A percentile compares a stretch with the other conserved stretches of the same genome.
phyloP scores from a whole-genome alignment of 2,113 vertebrate species.

The Sisor rabdophorus region DNA sequence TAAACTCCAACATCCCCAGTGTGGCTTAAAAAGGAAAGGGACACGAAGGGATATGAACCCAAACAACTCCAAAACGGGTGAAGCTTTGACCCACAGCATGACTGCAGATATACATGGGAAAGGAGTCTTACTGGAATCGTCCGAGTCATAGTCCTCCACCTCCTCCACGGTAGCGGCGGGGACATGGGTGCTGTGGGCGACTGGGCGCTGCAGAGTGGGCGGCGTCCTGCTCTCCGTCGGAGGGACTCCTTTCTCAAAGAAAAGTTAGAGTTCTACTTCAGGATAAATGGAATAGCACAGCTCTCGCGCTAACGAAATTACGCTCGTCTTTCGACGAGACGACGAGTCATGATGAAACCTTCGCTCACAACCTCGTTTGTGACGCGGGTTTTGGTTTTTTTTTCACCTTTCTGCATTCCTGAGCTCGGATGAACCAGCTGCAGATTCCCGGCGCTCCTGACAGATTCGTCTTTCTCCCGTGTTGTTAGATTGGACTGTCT shows the following conservation, averaged over 20 bases:
- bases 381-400: not conserved
- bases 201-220: slow-evolving; percentile 48
- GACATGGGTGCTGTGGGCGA: not conserved
- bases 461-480: slow-evolving; percentile 64
- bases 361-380: not conserved
- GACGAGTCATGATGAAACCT: not conserved
- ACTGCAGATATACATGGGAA: slow-evolving; percentile 6
- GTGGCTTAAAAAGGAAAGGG: slow-evolving; percentile 64
- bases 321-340: too few relatives aligned
- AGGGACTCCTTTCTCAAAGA: slow-evolving; percentile 14
- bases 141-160: slow-evolving; percentile 81
- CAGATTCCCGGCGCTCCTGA: slow-evolving; percentile 60
- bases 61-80: not conserved
- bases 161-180: slow-evolving; percentile 67
- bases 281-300: not conserved
- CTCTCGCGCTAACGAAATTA: too few relatives aligned
- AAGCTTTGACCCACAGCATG: not conserved
- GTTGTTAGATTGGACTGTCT: slow-evolving; percentile 56
- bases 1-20: slow-evolving; percentile 81
- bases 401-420: slow-evolving; percentile 61
- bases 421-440: slow-evolving; percentile 13
- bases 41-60: not conserved
- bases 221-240: slow-evolving; percentile 55
- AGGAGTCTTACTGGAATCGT: slow-evolving; percentile 76
- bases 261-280: slow-evolving; percentile 3